Percentiles rank a stretch among this genome's conserved stretches.
These are phyloP conservation scores for Odocoileus virginianus DNA, from an alignment of 2,113 vertebrate species.

Conservation along the genomic window DNA sequence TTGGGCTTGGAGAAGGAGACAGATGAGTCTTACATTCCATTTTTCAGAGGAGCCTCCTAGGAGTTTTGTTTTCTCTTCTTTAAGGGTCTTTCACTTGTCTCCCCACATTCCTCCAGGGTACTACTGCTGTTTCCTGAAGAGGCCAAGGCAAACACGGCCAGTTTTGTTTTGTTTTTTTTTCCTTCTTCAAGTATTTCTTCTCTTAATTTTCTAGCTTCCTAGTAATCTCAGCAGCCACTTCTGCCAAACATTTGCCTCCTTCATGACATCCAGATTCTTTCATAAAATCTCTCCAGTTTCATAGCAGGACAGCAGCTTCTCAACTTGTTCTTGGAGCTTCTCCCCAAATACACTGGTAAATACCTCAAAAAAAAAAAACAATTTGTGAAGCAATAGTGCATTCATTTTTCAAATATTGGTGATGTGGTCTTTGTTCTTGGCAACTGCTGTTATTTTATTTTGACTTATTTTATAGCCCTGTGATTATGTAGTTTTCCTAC, in stretches of 20 bases:
- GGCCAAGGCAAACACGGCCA: fast-evolving
- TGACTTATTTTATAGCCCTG: neutral
- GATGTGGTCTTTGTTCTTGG: neutral
- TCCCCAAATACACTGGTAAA: neutral
- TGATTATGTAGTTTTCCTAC: neutral
- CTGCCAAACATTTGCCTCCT: neutral
- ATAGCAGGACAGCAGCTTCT: neutral
- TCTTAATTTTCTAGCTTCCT: neutral
- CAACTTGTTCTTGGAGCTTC: neutral
- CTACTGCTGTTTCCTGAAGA: neutral
- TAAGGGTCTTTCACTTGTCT: neutral
- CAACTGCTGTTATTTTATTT: neutral
- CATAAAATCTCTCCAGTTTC: neutral
- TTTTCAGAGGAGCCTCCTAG: neutral
- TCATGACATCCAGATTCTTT: neutral
- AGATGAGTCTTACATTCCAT: neutral
- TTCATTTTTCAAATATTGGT: neutral
- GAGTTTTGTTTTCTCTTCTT: neutral
- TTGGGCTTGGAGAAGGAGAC: neutral
- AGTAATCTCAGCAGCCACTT: neutral
- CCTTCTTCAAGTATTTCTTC: neutral
- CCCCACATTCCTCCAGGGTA: neutral
- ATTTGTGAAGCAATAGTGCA: neutral
- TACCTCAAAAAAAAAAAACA: neutral
- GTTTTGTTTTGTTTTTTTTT: neutral